Percentiles rank a stretch among this genome's conserved stretches.
Conservation (phyloP, 2,113 vertebrate genomes). For the Recurvirostra avosetta region DNA sequence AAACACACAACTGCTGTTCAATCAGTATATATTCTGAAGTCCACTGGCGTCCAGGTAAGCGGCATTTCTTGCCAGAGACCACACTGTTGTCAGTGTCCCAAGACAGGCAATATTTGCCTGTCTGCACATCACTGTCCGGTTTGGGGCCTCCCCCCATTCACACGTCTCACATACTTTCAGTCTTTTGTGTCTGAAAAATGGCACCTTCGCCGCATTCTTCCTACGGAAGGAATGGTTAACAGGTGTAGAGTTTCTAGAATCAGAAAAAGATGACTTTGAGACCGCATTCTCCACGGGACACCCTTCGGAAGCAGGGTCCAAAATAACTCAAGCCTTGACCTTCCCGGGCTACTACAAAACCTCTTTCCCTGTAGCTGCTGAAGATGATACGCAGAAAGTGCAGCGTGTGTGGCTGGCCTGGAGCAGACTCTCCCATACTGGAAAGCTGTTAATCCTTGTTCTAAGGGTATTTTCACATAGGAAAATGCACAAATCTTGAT, state of each 20-base stretch:
- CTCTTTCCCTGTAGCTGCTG: background rate
- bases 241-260: background rate
- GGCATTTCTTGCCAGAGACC: background rate
- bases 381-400: background rate
- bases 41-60: background rate
- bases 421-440: background rate
- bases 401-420: background rate
- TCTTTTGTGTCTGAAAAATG: background rate
- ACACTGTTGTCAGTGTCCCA: background rate
- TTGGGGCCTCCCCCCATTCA: background rate
- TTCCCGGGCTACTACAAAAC: background rate
- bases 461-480: background rate
- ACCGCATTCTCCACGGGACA: background rate
- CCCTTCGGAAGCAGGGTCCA: background rate
- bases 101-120: background rate
- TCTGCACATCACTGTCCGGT: fast-evolving
- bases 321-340: background rate
- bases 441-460: background rate
- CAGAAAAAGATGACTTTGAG: background rate
- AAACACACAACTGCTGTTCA: background rate
- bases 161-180: background rate
- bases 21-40: background rate
- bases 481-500: background rate
- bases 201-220: background rate
- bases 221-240: background rate